Evolutionary conservation across 2,113 vertebrate species (phyloP).

Genomic region (Neodon shergylaensis): DNA sequence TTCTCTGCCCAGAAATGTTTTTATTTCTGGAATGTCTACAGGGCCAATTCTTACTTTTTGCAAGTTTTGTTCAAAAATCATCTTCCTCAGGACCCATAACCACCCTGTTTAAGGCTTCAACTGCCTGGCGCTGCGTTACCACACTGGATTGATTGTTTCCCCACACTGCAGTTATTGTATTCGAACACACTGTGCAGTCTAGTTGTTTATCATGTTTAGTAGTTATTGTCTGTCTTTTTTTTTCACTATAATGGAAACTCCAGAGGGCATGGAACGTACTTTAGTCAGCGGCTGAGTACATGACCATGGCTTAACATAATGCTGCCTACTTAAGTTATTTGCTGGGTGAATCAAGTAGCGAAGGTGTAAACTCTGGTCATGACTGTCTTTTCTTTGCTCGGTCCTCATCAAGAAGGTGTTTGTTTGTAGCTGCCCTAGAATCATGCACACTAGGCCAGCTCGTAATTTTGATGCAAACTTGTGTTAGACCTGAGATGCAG

Average conservation of each 20-base stretch:
- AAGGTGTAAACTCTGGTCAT: not conserved
- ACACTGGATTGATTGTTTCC: not conserved
- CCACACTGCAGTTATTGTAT: not conserved
- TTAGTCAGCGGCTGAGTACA: not conserved
- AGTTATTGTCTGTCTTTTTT: not conserved
- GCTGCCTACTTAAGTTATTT: not conserved
- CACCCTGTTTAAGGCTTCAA: not conserved
- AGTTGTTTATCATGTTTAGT: not conserved
- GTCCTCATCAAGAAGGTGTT: not conserved
- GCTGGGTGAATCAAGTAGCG: not conserved
- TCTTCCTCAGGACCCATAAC: not conserved
- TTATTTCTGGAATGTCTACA: not conserved
- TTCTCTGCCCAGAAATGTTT: not conserved
- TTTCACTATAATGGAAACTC: not conserved
- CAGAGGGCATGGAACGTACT: not conserved
- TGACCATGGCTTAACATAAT: not conserved
- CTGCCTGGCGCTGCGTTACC: not conserved
- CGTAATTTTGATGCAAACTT: not conserved
- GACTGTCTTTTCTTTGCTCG: not conserved
- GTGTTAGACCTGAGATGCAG: not conserved
- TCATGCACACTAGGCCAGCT: not conserved
- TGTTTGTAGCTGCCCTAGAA: not conserved
- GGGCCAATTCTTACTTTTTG: not conserved
- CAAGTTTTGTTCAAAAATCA: not conserved
- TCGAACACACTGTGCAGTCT: not conserved